Conservation (phyloP, 2,888 invertebrate genomes). For the Zaprionus lineosus region DNA sequence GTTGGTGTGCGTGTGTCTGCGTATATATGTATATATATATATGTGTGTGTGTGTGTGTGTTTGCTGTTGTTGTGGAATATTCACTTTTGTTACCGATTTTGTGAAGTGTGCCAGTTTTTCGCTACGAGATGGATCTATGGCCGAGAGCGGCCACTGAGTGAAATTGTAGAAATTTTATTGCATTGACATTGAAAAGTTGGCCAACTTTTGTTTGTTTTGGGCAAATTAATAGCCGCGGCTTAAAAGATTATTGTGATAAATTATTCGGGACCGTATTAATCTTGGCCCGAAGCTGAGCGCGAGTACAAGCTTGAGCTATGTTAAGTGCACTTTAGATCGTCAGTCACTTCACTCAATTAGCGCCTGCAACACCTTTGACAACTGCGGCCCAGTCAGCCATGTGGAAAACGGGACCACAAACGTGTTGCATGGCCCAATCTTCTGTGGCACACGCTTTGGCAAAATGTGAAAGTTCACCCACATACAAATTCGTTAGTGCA, state of each 20-base stretch:
- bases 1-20: too few relatives aligned
- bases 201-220: slow-evolving; percentile 30
- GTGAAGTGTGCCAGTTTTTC: slow-evolving; percentile 42
- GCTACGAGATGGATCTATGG: neutral
- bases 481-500: slow-evolving; percentile 67
- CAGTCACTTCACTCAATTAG: slow-evolving; percentile 42
- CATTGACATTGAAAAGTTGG: slow-evolving; percentile 75
- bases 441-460: slow-evolving; percentile 19
- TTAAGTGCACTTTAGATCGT: too few relatives aligned
- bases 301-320: too few relatives aligned
- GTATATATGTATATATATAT: slow-evolving; percentile 31
- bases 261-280: neutral
- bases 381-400: slow-evolving; percentile 10
- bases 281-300: neutral
- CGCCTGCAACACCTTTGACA: slow-evolving; percentile 22
- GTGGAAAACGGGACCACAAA: slow-evolving; percentile 66
- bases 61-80: slow-evolving; percentile 21
- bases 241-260: neutral
- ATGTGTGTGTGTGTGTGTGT: slow-evolving; percentile 32
- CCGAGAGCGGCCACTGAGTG: slow-evolving; percentile 45
- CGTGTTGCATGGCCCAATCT: slow-evolving; percentile 49
- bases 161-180: slow-evolving; percentile 60
- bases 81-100: slow-evolving; percentile 64
- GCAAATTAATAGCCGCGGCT: too few relatives aligned
- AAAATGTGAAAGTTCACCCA: slow-evolving; percentile 81